phyloP scores from a whole-genome alignment of 2,797 vertebrate genomes.

The Botia almorhae region DNA sequence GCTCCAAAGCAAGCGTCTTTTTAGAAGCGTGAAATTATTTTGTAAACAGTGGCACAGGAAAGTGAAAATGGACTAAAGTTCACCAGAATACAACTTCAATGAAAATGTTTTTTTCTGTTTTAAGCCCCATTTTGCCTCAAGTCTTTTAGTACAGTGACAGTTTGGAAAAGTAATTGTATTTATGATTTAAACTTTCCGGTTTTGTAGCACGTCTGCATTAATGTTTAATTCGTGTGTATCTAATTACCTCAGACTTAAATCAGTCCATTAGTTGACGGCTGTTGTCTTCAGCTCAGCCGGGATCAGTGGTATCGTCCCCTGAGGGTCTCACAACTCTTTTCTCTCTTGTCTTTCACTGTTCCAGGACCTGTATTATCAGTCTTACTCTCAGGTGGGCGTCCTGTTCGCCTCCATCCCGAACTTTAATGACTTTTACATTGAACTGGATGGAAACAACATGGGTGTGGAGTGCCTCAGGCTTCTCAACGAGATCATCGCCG shows the following conservation, averaged over 20 bases:
- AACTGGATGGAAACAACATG: slow-evolving; percentile 92
- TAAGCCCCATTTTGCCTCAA: too few relatives aligned
- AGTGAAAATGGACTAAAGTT: slow-evolving; percentile 59
- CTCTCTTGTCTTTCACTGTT: slow-evolving; percentile 40
- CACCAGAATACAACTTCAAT: neutral
- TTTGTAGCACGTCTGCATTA: too few relatives aligned
- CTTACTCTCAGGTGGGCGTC: slow-evolving; percentile 90
- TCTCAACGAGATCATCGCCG: slow-evolving; percentile 90
- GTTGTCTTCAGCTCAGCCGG: neutral
- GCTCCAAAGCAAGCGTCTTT: slow-evolving; percentile 51
- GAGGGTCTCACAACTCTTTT: slow-evolving; percentile 20
- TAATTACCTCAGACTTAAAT: neutral
- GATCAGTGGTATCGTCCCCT: slow-evolving; percentile 19
- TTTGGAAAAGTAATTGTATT: too few relatives aligned
- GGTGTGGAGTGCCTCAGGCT: slow-evolving; percentile 90
- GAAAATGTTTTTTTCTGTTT: neutral
- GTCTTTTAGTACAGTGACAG: too few relatives aligned
- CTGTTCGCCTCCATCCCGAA: slow-evolving; percentile 92
- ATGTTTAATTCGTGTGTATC: neutral
- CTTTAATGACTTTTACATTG: slow-evolving; percentile 93
- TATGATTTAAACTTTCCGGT: too few relatives aligned
- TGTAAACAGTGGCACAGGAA: slow-evolving; percentile 66
- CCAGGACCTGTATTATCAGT: slow-evolving; percentile 91
- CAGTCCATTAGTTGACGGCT: neutral
- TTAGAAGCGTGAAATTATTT: slow-evolving; percentile 50